phyloP scores from a whole-genome alignment of 2,113 vertebrate species.

The Numida meleagris region DNA sequence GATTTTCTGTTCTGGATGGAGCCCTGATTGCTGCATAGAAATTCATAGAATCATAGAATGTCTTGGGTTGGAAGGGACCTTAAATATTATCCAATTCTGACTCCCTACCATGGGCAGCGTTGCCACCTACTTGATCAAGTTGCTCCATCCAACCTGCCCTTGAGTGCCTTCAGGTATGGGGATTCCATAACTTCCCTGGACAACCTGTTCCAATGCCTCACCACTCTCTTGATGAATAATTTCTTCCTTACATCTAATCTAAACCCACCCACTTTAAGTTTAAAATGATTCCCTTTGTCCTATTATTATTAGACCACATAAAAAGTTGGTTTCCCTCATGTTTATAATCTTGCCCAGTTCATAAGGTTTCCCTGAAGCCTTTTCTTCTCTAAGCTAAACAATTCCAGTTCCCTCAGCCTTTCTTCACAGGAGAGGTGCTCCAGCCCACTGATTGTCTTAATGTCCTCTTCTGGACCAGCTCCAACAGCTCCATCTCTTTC shows the following conservation, averaged over 20 bases:
- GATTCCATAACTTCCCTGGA: not conserved
- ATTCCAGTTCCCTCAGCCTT: not conserved
- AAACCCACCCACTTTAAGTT: not conserved
- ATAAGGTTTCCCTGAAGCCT: not conserved
- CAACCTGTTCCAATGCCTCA: too few species aligned
- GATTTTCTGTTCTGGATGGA: not conserved
- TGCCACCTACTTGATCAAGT: not conserved
- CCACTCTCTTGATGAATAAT: not conserved
- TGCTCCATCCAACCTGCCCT: not conserved
- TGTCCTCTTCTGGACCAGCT: not conserved
- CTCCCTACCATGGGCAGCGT: not conserved
- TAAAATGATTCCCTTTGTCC: not conserved
- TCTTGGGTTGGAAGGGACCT: not conserved
- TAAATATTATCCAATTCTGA: not conserved
- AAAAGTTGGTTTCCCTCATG: not conserved
- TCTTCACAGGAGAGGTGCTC: not conserved
- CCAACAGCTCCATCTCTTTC: not conserved
- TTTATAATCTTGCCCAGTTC: not conserved
- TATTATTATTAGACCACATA: not conserved
- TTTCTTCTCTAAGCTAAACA: not conserved
- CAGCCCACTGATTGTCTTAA: not conserved
- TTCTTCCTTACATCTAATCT: not conserved
- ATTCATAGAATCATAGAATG: not conserved
- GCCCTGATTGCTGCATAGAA: not conserved
- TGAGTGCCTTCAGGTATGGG: not conserved